These are phyloP conservation scores for Drosophila parabipectinata DNA, from an alignment of 1,140 invertebrate genomes.

Conservation along the genomic window DNA sequence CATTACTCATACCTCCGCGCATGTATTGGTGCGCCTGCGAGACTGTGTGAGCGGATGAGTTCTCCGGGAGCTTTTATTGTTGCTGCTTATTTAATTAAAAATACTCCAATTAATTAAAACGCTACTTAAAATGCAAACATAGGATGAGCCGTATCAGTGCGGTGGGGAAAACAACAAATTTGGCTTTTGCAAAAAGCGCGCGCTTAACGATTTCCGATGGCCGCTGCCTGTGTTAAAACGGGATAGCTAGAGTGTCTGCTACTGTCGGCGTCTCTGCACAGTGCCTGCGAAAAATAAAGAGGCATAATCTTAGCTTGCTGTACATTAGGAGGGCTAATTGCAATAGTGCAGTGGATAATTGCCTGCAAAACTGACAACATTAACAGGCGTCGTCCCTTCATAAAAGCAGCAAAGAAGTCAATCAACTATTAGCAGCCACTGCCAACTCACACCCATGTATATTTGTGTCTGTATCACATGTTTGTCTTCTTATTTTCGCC, in stretches of 20 bases:
- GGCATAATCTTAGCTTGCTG: slow-evolving; percentile 27
- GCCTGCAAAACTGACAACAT: slow-evolving; percentile 56
- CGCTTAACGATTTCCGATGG: slow-evolving; percentile 46
- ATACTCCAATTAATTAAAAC: slow-evolving; percentile 73
- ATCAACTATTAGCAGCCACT: slow-evolving; percentile 76
- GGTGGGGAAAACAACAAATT: slow-evolving; percentile 20
- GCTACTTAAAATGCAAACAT: slow-evolving; percentile 48
- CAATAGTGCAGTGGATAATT: slow-evolving; percentile 46
- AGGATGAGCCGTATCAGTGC: slow-evolving; percentile 6
- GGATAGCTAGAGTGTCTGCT: slow-evolving; percentile 58
- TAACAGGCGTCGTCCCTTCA: slow-evolving; percentile 32
- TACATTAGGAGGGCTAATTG: slow-evolving; percentile 41
- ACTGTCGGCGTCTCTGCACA: slow-evolving; percentile 50
- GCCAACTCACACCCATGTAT: slow-evolving; percentile 29
- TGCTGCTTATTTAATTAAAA: slow-evolving; percentile 70
- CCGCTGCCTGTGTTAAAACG: slow-evolving; percentile 63
- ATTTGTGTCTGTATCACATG: slow-evolving; percentile 82
- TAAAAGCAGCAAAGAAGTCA: slow-evolving; percentile 67
- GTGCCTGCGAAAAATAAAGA: slow-evolving; percentile 54
- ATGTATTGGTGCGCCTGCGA: slow-evolving; percentile 49
- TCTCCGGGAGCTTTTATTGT: slow-evolving; percentile 49
- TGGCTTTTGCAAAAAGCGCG: slow-evolving; percentile 61
- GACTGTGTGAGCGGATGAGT: slow-evolving; percentile 24
- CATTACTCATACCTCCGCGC: slow-evolving; percentile 74
- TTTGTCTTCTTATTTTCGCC: slow-evolving; percentile 82